Conservation (phyloP, 2,888 invertebrate species). For the Agrotis segetum region DNA sequence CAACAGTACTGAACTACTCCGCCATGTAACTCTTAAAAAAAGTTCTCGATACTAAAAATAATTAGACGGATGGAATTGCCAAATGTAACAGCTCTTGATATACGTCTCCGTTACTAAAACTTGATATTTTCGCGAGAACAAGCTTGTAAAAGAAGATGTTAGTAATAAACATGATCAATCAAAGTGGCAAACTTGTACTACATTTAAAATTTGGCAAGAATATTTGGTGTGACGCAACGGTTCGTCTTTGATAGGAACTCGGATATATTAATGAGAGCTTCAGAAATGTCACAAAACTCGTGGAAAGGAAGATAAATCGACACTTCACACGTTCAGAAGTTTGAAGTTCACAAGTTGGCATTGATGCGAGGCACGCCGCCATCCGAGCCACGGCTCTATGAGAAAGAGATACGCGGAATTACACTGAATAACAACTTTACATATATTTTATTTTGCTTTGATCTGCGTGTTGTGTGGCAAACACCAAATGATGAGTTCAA, state of each 20-base stretch:
- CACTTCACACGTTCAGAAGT: slow-evolving; percentile 67
- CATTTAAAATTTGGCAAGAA: slow-evolving; percentile 56
- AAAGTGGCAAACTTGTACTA: slow-evolving; percentile 56
- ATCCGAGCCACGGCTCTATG: slow-evolving; percentile 46
- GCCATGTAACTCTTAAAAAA: neutral
- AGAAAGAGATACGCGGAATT: slow-evolving; percentile 40
- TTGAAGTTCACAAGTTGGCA: slow-evolving; percentile 68
- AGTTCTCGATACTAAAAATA: slow-evolving; percentile 2
- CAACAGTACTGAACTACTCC: neutral
- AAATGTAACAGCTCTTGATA: slow-evolving; percentile 37
- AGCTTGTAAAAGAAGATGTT: slow-evolving; percentile 52
- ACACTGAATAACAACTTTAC: slow-evolving; percentile 51
- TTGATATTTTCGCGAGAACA: slow-evolving; percentile 54
- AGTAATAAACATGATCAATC: slow-evolving; percentile 58
- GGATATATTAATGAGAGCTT: slow-evolving; percentile 62
- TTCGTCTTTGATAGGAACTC: slow-evolving; percentile 61
- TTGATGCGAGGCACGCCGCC: slow-evolving; percentile 62
- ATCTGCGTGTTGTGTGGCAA: slow-evolving; percentile 54
- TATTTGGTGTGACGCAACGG: slow-evolving; percentile 55
- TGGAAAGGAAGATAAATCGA: slow-evolving; percentile 67
- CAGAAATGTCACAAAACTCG: slow-evolving; percentile 63
- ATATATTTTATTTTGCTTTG: slow-evolving; percentile 56
- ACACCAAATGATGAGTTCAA: slow-evolving; percentile 36
- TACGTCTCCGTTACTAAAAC: slow-evolving; percentile 22
- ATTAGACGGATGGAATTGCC: slow-evolving; percentile 18